Percentiles rank a stretch among this genome's conserved stretches.
Evolutionary conservation across 1,140 invertebrate species (phyloP).

Genomic region (Mamestra configurata): DNA sequence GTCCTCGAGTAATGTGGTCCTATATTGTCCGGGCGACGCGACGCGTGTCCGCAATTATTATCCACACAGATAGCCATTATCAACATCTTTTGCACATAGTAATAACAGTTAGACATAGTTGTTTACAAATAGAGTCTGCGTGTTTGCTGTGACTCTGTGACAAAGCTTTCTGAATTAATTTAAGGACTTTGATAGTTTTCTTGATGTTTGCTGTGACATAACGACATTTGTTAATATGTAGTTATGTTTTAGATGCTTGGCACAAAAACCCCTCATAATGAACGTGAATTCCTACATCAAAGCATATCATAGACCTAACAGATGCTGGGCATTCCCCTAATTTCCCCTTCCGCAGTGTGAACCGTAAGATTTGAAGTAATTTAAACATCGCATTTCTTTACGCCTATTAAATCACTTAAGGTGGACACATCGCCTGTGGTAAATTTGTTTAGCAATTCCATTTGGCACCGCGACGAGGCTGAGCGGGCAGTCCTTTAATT

Average conservation of each 20-base stretch:
- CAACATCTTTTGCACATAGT: constrained; percentile 38
- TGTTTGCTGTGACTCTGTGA: neutral
- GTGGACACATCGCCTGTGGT: constrained; percentile 86
- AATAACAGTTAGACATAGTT: constrained; percentile 44
- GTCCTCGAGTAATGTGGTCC: constrained; percentile 84
- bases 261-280: constrained; percentile 10
- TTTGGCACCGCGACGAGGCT: constrained; percentile 71
- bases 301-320: constrained; percentile 30
- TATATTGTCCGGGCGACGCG: constrained; percentile 81
- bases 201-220: neutral
- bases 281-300: constrained; percentile 39
- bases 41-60: constrained; percentile 83
- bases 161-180: neutral
- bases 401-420: constrained; percentile 88
- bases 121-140: constrained; percentile 33
- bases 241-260: neutral
- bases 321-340: constrained; percentile 38
- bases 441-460: constrained; percentile 88
- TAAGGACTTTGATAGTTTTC: neutral
- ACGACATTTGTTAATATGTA: neutral
- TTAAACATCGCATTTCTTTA: constrained; percentile 85
- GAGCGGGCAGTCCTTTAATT: constrained; percentile 86
- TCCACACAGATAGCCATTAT: constrained; percentile 49
- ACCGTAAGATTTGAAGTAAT: constrained; percentile 74
- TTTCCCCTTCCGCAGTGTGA: constrained; percentile 58